Evolutionary conservation across 2,113 vertebrate genomes (phyloP).

Genomic region (Dicerorhinus sumatrensis): DNA sequence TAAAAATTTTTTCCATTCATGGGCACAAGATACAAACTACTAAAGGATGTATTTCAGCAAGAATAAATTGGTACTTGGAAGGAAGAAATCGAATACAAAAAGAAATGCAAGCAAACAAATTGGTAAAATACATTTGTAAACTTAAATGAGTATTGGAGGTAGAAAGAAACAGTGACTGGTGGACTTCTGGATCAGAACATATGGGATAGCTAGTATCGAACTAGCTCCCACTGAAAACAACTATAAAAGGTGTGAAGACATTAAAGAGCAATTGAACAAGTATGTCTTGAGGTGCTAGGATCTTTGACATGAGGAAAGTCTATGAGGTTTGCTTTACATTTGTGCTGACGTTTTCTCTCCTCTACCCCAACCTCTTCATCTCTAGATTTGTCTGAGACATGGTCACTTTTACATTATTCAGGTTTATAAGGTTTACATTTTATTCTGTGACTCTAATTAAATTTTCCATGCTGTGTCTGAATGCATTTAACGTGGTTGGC

Average conservation of each 20-base stretch:
- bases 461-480: background rate
- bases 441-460: background rate
- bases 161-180: background rate
- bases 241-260: background rate
- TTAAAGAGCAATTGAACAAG: background rate
- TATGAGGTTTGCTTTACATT: background rate
- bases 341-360: background rate
- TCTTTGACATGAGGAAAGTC: background rate
- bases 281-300: background rate
- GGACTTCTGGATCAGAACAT: background rate
- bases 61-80: background rate
- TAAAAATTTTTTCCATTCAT: background rate
- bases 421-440: background rate
- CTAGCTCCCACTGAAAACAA: background rate
- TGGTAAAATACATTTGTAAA: background rate
- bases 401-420: background rate
- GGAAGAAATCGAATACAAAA: background rate
- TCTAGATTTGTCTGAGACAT: too few species aligned
- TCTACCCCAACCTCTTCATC: background rate
- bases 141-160: background rate
- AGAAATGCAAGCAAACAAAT: background rate
- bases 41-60: background rate
- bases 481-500: background rate
- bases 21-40: background rate
- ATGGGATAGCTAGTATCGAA: background rate